Evolutionary conservation across 2,797 vertebrate genomes (phyloP), one percentile per base, ranked within the genome.

Genomic region (Prunella strophiata): DNA sequence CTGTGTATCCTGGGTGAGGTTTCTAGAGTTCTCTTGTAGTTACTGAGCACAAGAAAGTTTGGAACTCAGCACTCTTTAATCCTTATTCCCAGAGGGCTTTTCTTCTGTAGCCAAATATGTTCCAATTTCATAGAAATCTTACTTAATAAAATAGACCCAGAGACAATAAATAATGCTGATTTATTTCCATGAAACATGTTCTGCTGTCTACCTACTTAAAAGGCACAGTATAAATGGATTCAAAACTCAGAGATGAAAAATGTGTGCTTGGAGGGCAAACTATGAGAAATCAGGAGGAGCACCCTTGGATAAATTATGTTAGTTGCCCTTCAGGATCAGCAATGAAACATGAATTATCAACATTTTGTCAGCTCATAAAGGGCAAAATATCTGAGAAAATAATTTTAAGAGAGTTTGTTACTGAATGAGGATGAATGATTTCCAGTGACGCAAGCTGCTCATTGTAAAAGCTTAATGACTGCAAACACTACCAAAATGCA

Each of bases 301-400:
- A 34, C 47, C 21, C n/a, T 83, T 65, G 72, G 40, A 73, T 95
- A 90, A 91, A 81, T 88, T 55, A 76, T 71, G 47, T 88, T 91
- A 79, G 80, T 52, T 94, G 71, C 80, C 58, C 76, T 90, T 84
- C 87, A 86, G 91, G 75, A 72, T 54, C 74, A 89, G 58, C 34
- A 89, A 7, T 61, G 77, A 90, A 86, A 80, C 52, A 34, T 75
- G 58, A 61, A 94, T 83, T 85, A 92, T 77, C 54, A 61, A 57
- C 51, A 77, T 75, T 96, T 85, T 95, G 87, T 79, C 58, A 88
- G 74, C 73, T 93, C 71, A 78, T 84, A 94, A 93, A 92, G 85
- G 82, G 32, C 19, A 73, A 88, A 79, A 73, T 62, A 52, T 93
- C 92, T 85, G 84, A 65, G 63, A 86, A 92, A 85, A 80, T 73